phyloP scores from a whole-genome alignment of 2,797 vertebrate species.

The Chaetodon trifasciatus region DNA sequence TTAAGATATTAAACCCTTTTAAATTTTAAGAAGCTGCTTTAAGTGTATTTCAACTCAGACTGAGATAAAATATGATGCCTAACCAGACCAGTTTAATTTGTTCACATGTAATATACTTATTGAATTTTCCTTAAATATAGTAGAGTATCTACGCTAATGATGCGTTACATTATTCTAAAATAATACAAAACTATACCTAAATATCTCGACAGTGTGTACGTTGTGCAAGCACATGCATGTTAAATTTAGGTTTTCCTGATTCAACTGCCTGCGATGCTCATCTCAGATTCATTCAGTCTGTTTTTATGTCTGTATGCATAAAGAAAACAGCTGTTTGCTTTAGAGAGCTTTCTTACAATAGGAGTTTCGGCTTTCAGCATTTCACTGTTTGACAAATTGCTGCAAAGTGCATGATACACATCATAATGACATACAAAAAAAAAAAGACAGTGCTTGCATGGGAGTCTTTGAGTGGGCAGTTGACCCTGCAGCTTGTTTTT shows the following conservation, averaged over 20 bases:
- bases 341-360: neutral
- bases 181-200: neutral
- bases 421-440: neutral
- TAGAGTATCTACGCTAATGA: neutral
- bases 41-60: neutral
- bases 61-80: neutral
- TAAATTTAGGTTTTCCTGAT: neutral
- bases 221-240: neutral
- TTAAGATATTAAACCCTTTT: neutral
- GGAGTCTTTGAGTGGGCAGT: neutral
- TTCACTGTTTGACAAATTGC: neutral
- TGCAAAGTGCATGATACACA: neutral
- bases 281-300: conserved; percentile 2
- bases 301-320: neutral
- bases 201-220: neutral
- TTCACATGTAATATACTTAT: neutral
- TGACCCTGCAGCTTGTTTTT: conserved; percentile 30
- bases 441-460: neutral
- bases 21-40: neutral
- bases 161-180: neutral
- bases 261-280: neutral
- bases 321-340: conserved; percentile 15
- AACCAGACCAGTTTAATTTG: neutral
- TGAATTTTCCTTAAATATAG: neutral
- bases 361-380: neutral